phyloP scores from a whole-genome alignment of 2,797 vertebrate species.

The Falco columbarius region DNA sequence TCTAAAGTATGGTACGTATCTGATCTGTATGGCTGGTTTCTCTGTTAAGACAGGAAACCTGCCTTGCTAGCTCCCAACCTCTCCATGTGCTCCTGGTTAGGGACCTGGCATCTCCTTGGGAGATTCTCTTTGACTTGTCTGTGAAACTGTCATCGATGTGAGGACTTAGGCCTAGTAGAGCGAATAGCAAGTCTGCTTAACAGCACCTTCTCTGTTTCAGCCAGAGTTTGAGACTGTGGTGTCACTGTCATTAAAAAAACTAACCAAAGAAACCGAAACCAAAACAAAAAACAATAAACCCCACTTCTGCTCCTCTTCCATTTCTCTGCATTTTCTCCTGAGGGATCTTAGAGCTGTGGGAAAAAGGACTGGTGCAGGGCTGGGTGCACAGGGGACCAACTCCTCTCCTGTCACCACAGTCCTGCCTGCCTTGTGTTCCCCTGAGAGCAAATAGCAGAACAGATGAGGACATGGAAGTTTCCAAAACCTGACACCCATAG shows the following conservation, averaged over 20 bases:
- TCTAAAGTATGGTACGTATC: not conserved
- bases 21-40: rapidly evolving
- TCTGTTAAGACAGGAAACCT: not conserved
- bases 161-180: not conserved
- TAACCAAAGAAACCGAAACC: not conserved
- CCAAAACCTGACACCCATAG: not conserved
- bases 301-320: not conserved
- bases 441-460: not conserved
- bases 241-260: not conserved
- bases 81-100: not conserved
- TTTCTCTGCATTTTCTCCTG: not conserved
- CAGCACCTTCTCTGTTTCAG: not conserved
- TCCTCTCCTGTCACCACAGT: not conserved
- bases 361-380: not conserved
- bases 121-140: not conserved
- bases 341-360: not conserved
- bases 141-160: not conserved
- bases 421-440: not conserved
- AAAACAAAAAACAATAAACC: not conserved
- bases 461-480: constrained; percentile 9
- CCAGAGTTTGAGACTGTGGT: not conserved
- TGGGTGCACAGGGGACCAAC: not conserved
- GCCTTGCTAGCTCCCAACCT: not conserved
- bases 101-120: not conserved
- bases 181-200: not conserved